Conservation (phyloP, 2,797 vertebrate genomes). For the Hemitrygon akajei region DNA sequence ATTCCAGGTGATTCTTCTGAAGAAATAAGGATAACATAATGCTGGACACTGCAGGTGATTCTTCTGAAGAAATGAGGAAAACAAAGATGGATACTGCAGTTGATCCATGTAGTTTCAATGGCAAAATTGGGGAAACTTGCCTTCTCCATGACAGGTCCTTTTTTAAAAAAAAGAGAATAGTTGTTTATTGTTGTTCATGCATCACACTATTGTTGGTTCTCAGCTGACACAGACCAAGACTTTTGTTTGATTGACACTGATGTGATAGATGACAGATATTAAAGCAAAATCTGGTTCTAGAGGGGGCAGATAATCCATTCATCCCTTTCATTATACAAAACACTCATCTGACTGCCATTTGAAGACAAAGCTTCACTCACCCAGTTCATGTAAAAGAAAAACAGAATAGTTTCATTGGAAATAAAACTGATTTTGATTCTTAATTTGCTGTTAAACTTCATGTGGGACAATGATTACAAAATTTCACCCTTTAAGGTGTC, state of each 20-base stretch:
- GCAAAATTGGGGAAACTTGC: background rate
- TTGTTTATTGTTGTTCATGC: background rate
- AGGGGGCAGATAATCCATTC: background rate
- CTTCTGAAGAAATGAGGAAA: background rate
- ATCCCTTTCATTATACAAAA: background rate
- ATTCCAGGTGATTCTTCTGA: no score
- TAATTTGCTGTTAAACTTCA: background rate
- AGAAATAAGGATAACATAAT: no score
- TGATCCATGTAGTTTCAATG: background rate
- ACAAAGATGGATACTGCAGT: no score
- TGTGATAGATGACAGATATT: background rate
- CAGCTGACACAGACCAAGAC: background rate
- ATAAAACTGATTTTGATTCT: background rate
- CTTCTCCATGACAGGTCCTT: background rate
- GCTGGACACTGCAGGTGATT: background rate
- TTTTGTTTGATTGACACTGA: background rate
- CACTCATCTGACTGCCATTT: background rate
- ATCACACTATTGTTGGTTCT: background rate
- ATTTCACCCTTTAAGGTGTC: background rate
- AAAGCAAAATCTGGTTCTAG: background rate
- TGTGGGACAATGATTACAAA: background rate
- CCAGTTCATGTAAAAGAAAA: background rate
- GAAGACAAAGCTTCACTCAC: background rate
- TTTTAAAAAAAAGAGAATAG: background rate
- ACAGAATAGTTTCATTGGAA: background rate